Evolutionary conservation across 2,113 vertebrate species (phyloP).

Genomic region (Pelvicachromis taeniatus): DNA sequence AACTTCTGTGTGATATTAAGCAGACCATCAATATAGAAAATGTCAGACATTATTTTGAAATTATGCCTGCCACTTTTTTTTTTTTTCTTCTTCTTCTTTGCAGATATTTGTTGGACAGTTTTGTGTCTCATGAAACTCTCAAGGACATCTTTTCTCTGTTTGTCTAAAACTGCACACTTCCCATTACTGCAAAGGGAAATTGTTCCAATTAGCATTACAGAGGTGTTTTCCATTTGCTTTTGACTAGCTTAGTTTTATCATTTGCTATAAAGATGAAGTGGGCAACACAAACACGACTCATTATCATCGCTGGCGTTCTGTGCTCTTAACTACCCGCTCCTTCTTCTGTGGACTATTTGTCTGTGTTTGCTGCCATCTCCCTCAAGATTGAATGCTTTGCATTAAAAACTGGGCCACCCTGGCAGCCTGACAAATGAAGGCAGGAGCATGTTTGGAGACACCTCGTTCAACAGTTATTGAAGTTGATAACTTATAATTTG

Average conservation of each 20-base stretch:
- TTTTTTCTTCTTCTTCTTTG: no score
- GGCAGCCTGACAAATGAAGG: constrained; percentile 72
- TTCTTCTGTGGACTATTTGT: constrained; percentile 42
- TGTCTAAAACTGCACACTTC: neutral
- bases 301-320: constrained; percentile 43
- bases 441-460: constrained; percentile 67
- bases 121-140: neutral
- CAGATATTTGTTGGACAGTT: neutral
- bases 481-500: constrained; percentile 76
- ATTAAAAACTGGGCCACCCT: constrained; percentile 60
- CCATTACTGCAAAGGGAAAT: constrained; percentile 22
- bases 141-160: constrained; percentile 5
- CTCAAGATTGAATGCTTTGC: constrained; percentile 57
- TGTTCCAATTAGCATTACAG: constrained; percentile 56
- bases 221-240: constrained; percentile 40
- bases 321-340: constrained; percentile 30
- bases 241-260: constrained; percentile 50
- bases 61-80: neutral
- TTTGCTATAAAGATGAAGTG: constrained; percentile 60
- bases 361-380: constrained; percentile 60
- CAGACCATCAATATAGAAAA: constrained; percentile 8
- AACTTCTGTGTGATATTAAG: constrained; percentile 11
- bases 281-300: constrained; percentile 48
- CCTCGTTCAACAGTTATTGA: constrained; percentile 72
- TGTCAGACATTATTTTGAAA: constrained; percentile 19